These are phyloP conservation scores for Pristionchus entomophagus DNA, from an alignment of 2,888 invertebrate species.

Conservation along the genomic window DNA sequence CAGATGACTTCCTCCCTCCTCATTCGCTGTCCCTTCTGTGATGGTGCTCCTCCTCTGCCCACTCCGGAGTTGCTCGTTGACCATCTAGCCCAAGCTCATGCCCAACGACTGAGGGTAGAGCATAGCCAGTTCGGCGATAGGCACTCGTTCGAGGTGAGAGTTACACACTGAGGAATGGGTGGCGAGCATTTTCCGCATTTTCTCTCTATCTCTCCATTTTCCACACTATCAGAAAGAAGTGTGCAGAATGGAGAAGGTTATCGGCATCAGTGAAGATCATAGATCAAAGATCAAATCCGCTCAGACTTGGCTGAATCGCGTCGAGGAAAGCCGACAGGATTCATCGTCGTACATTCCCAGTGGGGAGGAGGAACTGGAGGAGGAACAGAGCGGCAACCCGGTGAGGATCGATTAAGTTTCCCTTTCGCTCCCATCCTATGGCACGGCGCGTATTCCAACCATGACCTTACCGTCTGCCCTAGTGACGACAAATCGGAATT, in stretches of 20 bases:
- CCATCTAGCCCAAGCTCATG: not conserved
- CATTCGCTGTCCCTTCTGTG: slow-evolving; percentile 33
- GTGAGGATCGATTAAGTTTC: not conserved
- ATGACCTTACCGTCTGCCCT: too few species aligned
- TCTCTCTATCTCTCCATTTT: too few species aligned
- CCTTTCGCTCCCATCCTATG: not conserved
- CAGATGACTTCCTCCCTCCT: not conserved
- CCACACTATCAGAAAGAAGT: too few species aligned
- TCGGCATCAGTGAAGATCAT: not conserved
- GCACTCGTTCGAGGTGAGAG: not conserved
- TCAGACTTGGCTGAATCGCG: not conserved
- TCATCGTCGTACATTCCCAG: not conserved
- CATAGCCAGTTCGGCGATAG: not conserved
- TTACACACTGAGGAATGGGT: not conserved
- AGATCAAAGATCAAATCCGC: not conserved
- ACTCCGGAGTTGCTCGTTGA: slow-evolving; percentile 15
- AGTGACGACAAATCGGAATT: too few species aligned
- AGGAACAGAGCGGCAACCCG: not conserved
- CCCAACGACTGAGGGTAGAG: not conserved
- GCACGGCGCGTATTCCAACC: too few species aligned
- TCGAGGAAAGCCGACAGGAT: slow-evolving; percentile 31
- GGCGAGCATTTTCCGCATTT: too few species aligned
- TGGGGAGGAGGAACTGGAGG: not conserved
- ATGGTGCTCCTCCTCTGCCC: not conserved
- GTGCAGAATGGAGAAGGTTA: too few species aligned